phyloP scores from a whole-genome alignment of 2,888 invertebrate species.

The Leptura quadrifasciata region DNA sequence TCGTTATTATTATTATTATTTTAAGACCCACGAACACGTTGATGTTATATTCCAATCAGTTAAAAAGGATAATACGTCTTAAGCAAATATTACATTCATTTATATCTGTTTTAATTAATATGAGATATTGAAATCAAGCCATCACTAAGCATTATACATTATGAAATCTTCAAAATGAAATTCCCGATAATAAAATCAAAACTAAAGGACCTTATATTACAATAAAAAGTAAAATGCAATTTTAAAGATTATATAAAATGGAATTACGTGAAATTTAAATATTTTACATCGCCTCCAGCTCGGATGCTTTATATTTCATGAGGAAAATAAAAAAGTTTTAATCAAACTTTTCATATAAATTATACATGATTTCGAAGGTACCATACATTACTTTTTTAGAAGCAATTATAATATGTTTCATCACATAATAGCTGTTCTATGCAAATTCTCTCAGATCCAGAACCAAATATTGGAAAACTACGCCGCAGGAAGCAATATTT shows the following conservation, averaged over 20 bases:
- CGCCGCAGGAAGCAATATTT: no score
- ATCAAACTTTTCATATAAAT: conserved; percentile 25
- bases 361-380: neutral
- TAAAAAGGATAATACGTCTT: no score
- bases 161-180: neutral
- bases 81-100: no score
- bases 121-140: no score
- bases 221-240: conserved; percentile 40
- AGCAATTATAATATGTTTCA: neutral
- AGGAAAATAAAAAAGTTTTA: conserved; percentile 1
- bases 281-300: conserved; percentile 27
- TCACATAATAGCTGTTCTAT: no score
- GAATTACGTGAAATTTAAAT: conserved; percentile 35
- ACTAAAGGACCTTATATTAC: conserved; percentile 17
- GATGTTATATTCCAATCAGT: no score
- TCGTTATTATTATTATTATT: no score
- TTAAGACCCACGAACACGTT: no score
- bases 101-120: no score
- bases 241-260: conserved; percentile 34
- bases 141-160: neutral
- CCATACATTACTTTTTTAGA: neutral
- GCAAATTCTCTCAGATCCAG: no score
- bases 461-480: no score
- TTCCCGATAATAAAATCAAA: conserved; percentile 28
- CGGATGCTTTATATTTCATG: neutral